These are phyloP conservation scores for Tetheella fluctuosa DNA, from an alignment of 2,888 invertebrate genomes.

Conservation along the genomic window DNA sequence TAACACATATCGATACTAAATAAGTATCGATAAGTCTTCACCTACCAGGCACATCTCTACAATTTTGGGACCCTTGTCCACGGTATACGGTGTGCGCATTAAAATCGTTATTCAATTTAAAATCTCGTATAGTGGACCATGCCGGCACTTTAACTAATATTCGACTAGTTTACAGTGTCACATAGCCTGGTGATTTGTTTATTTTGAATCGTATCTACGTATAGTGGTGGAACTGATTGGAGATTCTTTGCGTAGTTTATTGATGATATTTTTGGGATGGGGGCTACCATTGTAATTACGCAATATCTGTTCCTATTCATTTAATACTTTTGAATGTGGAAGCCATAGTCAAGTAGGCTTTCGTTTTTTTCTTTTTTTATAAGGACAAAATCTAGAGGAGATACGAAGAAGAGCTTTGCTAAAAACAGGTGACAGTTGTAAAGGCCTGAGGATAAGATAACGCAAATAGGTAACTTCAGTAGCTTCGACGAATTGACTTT, in stretches of 20 bases:
- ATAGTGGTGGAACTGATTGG: constrained; percentile 6
- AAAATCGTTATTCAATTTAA: constrained; percentile 81
- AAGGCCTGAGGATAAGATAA: too few species aligned
- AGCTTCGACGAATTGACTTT: too few species aligned
- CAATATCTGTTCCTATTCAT: too few species aligned
- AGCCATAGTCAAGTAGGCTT: too few species aligned
- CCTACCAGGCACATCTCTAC: constrained; percentile 43
- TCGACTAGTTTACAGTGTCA: constrained; percentile 34
- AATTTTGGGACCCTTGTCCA: constrained; percentile 54
- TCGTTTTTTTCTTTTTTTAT: too few species aligned
- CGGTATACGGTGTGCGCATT: constrained; percentile 55
- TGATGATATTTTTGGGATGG: neutral
- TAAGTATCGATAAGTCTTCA: constrained; percentile 15
- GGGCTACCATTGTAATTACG: neutral
- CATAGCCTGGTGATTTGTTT: constrained; percentile 28
- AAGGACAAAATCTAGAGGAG: too few species aligned
- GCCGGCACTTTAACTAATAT: constrained; percentile 57
- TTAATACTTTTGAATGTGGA: too few species aligned
- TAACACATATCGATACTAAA: too few species aligned
- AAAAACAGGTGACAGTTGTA: too few species aligned
- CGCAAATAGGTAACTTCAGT: too few species aligned
- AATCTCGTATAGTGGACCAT: constrained; percentile 67
- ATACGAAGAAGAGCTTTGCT: too few species aligned
- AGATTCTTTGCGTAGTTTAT: neutral
- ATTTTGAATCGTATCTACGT: constrained; percentile 22